Evolutionary conservation across 2,888 invertebrate species (phyloP), one percentile per base, ranked within the genome.

Genomic region (Synergus umbraculus): DNA sequence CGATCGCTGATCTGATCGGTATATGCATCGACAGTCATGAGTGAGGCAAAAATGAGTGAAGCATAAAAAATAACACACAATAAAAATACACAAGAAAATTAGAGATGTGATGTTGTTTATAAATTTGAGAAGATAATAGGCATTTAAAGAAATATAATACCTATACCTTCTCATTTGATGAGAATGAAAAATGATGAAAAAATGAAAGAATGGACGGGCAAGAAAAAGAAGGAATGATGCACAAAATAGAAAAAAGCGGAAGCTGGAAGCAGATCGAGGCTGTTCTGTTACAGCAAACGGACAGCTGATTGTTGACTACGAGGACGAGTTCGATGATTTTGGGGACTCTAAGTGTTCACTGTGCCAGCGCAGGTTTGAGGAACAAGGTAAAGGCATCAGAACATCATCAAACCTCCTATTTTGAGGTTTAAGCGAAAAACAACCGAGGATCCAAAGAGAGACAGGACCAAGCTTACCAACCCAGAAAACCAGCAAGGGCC

Each of bases 301-400:
- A 93, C 94, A 94, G 94, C 93, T 94, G 92, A 93, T 94, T 93
- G 93, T 94, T 92, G 94, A 94, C 93, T 94, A 94, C 92, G 94
- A 94, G 93, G 94, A 91, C 89, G 92, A 92, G 89, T 90, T 88
- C 86, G 91, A 92, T 87, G 92, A 91, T 86, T 92, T 89, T 83
- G 92, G 92, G 86, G 92, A 94, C 93, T 94, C 94, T 93, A 94
- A 94, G 94, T 95, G 95, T 93, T 95, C 95, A 93, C 95, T 95
- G 93, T 95, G 95, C 94, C 95, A 95, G 94, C 95, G 95, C 94
- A 95, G 95, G 92, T 95, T 95, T 94, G 95, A 95, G 93, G 95
- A 95, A 93, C 95, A 95, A 95, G 95, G 95, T 95, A 95, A 94
- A 93, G 92, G 84, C 85, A 84, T 82, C 83, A 83, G 77, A 29